These are phyloP conservation scores for Drosophila nigrodunni DNA, from an alignment of 1,140 invertebrate species.

Conservation along the genomic window DNA sequence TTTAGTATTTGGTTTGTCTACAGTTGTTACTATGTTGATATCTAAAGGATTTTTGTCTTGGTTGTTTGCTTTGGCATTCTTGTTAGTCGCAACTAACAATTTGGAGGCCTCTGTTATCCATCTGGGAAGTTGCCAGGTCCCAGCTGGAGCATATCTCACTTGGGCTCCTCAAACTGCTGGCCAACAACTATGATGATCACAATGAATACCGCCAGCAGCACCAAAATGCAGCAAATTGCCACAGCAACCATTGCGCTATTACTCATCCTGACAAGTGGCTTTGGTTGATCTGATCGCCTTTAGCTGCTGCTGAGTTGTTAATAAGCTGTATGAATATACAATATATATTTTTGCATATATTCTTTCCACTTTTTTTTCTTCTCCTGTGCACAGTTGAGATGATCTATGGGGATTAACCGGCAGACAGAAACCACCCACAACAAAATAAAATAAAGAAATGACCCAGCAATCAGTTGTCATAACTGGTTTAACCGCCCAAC, in stretches of 20 bases:
- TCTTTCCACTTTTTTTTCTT: slow-evolving; percentile 4
- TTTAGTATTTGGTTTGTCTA: slow-evolving; percentile 31
- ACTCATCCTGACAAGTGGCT: slow-evolving; percentile 66
- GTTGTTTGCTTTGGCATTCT: slow-evolving; percentile 35
- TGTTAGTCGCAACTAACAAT: slow-evolving; percentile 65
- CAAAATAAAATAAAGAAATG: slow-evolving; percentile 3
- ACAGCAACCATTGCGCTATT: slow-evolving; percentile 89
- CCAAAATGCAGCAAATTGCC: slow-evolving; percentile 91
- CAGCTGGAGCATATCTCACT: slow-evolving; percentile 85
- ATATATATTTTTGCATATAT: slow-evolving; percentile 54
- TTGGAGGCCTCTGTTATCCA: slow-evolving; percentile 83
- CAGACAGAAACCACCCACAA: slow-evolving; percentile 14
- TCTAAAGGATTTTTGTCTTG: too few relatives aligned
- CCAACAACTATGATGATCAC: slow-evolving; percentile 91
- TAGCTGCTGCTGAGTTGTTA: slow-evolving; percentile 12
- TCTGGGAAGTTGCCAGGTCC: slow-evolving; percentile 85
- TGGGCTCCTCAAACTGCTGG: slow-evolving; percentile 88
- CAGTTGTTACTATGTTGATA: background rate
- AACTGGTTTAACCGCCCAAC: slow-evolving; percentile 25
- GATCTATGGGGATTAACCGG: slow-evolving; percentile 28
- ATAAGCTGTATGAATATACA: slow-evolving; percentile 34
- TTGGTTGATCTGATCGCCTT: slow-evolving; percentile 1
- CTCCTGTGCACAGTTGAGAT: slow-evolving; percentile 72
- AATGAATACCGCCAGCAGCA: slow-evolving; percentile 91
- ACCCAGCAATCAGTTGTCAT: slow-evolving; percentile 61